A percentile compares a stretch with the other conserved stretches of the same genome.
Conservation (phyloP, 1,140 invertebrate species). For the Drosophila sechellia region DNA sequence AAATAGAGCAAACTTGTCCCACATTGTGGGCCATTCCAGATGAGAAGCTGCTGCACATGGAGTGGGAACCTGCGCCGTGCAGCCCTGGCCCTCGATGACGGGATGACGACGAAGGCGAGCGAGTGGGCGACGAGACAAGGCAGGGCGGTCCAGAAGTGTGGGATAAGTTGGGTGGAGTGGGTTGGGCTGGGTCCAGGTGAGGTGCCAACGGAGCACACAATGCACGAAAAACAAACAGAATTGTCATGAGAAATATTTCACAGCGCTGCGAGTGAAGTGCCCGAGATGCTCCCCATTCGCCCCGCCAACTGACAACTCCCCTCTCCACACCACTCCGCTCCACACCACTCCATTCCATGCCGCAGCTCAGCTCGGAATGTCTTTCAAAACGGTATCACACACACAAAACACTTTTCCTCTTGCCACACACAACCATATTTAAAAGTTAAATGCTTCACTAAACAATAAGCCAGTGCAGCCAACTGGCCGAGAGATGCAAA, state of each 20-base stretch:
- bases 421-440: slow-evolving; percentile 76
- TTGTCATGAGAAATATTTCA: slow-evolving; percentile 82
- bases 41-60: slow-evolving; percentile 18
- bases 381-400: slow-evolving; percentile 80
- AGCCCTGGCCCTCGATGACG: slow-evolving; percentile 1
- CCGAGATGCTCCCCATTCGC: slow-evolving; percentile 28
- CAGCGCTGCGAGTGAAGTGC: slow-evolving; percentile 49
- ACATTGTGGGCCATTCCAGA: slow-evolving; percentile 49
- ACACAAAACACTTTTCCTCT: slow-evolving; percentile 77
- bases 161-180: slow-evolving; percentile 22
- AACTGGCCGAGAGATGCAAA: slow-evolving; percentile 21
- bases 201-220: slow-evolving; percentile 69
- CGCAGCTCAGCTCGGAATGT: slow-evolving; percentile 25
- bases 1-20: slow-evolving; percentile 66
- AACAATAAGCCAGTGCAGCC: slow-evolving; percentile 70
- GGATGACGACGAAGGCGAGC: slow-evolving; percentile 32
- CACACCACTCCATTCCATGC: background rate
- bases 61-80: slow-evolving; percentile 26
- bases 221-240: slow-evolving; percentile 81
- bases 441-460: slow-evolving; percentile 83
- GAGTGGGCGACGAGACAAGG: slow-evolving; percentile 70
- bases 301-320: slow-evolving; percentile 2
- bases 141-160: slow-evolving; percentile 38
- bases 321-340: background rate
- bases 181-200: slow-evolving; percentile 18